Base-by-base conservation (phyloP, 1,140 invertebrate species). In the Panagrolaimus sp. region DNA sequence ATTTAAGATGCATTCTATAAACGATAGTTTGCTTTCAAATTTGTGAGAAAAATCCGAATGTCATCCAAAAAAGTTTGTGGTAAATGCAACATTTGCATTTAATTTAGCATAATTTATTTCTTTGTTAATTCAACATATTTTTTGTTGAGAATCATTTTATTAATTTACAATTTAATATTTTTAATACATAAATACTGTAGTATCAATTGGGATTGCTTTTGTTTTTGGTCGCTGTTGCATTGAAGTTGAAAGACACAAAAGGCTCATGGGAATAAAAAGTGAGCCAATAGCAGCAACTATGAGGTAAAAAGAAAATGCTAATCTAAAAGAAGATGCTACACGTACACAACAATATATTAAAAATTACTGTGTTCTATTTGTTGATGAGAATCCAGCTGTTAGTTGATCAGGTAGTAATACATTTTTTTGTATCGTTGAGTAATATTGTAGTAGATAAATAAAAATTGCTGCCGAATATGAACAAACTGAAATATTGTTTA, bases 131-230 rank as follows among this genome's bases (percentile, higher is more conserved):
- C n/a, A n/a, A n/a, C n/a, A n/a, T n/a, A n/a, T n/a, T n/a, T n/a
- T n/a, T n/a, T n/a, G n/a, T n/a, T n/a, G n/a, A n/a, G n/a, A n/a
- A n/a, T n/a, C n/a, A n/a, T n/a, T n/a, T n/a, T n/a, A n/a, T n/a
- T n/a, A n/a, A n/a, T n/a, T n/a, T n/a, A n/a, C n/a, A n/a, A n/a
- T n/a, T n/a, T 16, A 57, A 57, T 20, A 20, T 16, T 57, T 57
- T 27, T 57, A 57, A 57, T 57, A 57, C 51, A 57, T 57, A 16
- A 57, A 57, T 25, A 57, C 51, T 27, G 51, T 57, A 25, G 51
- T 57, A 16, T 57, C 51, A 57, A 57, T 57, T 23, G 51, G 51
- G 27, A 57, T 57, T 2, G 51, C n/a, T 25, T 57, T 57, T n/a
- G 51, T 57, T 7, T 38, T 38, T 38, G 31, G 31, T 11, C 20